Evolutionary conservation across 2,113 vertebrate genomes (phyloP), one percentile per base, ranked within the genome.

Genomic region (Cervus canadensis): DNA sequence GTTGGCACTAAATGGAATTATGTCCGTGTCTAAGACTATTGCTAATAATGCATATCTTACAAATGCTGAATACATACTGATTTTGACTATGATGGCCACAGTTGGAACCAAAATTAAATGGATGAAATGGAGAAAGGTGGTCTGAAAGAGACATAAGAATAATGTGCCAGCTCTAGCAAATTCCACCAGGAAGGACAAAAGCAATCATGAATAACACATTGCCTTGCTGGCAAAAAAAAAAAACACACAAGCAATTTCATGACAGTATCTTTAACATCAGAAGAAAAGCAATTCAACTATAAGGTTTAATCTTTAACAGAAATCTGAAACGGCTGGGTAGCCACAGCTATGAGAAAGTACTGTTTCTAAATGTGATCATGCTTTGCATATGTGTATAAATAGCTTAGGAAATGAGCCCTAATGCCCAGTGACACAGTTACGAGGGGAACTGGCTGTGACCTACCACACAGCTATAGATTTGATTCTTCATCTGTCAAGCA

Each of bases 301-400:
- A 52, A 93, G 4, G 36, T 67, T 85, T 92, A 56, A 88, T 93
- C 88, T 97, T 94, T 96, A 94, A 67, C 87, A 87, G 21, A 36
- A 78, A 33, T 92, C 79, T 74, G 52, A 89, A 89, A 87, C 84
- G 94, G 36, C 79, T 87, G 17, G 56, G 16, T 71, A 92, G 43
- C 33, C 62, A 48, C 30, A 86, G 60, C 87, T 89, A 11, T 62
- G 83, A 93, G 76, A 82, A 91, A 91, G n/a, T 25, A 15, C 26
- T 14, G 7, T 71, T 95, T 94, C 94, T 81, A 84, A 94, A 85
- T 62, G 54, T 36, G 60, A 82, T n/a, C 21, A 1, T 57, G 43
- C 40, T 95, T 95, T 60, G 50, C 54, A 16, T 23, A 2, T 59
- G 11, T 52, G 23, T 87, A 28, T 82, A 59, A 89, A 86, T 57